phyloP scores from a whole-genome alignment of 2,888 invertebrate genomes.

The Gnatocerus cornutus region DNA sequence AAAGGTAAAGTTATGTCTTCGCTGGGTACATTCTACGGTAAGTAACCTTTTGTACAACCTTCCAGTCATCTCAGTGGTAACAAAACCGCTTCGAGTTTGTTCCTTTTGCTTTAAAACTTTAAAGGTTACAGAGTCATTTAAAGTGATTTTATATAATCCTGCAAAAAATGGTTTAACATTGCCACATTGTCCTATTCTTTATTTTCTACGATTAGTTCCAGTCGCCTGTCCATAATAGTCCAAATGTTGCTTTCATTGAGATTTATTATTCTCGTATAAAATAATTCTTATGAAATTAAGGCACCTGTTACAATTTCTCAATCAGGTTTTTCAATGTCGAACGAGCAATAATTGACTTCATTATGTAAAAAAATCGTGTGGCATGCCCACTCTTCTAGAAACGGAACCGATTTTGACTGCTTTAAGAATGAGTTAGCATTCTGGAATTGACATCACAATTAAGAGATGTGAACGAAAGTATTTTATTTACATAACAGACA shows the following conservation, averaged over 20 bases:
- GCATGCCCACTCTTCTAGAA: constrained; percentile 12
- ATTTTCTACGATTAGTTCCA: background rate
- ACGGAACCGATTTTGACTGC: constrained; percentile 24
- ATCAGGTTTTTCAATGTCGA: constrained; percentile 42
- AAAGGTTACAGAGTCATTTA: too few relatives aligned
- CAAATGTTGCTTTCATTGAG: constrained; percentile 34
- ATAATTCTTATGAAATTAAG: constrained; percentile 31
- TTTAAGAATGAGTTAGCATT: constrained; percentile 28
- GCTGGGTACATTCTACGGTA: background rate
- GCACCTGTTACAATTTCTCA: constrained; percentile 41
- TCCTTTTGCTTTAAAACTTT: background rate
- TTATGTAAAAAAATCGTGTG: constrained; percentile 16
- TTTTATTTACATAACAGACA: constrained; percentile 29
- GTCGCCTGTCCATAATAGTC: background rate
- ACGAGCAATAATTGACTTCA: constrained; percentile 18
- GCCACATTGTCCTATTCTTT: background rate
- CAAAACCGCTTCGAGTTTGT: background rate
- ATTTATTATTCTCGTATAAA: constrained; percentile 12
- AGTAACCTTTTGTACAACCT: constrained; percentile 20
- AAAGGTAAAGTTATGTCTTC: too few relatives aligned
- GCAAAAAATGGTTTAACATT: background rate
- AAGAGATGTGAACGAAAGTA: constrained; percentile 25
- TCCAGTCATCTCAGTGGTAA: constrained; percentile 16
- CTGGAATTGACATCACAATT: constrained; percentile 25
- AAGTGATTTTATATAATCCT: too few relatives aligned